Percentiles rank a stretch among this genome's conserved stretches.
Evolutionary conservation across 2,113 vertebrate species (phyloP).

Genomic region (Sisor rabdophorus): DNA sequence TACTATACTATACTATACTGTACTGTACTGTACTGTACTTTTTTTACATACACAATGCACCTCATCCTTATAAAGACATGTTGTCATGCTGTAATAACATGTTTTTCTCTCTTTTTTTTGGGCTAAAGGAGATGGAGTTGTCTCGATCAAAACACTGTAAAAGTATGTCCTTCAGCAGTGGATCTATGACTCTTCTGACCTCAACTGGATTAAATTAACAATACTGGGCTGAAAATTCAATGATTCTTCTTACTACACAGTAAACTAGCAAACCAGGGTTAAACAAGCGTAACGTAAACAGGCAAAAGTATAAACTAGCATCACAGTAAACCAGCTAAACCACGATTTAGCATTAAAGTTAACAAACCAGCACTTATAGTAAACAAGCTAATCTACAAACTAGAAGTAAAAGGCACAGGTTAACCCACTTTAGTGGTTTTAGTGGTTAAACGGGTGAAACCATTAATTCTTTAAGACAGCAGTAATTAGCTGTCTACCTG

Average conservation of each 20-base stretch:
- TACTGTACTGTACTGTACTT: too few species aligned
- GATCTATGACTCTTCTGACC: conserved; percentile 58
- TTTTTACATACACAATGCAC: too few species aligned
- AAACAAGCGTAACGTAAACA: too few species aligned
- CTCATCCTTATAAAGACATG: background rate
- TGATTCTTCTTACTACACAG: background rate
- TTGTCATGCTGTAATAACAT: background rate
- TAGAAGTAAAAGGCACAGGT: too few species aligned
- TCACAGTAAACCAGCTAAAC: background rate
- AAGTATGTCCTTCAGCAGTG: conserved; percentile 56
- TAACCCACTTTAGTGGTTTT: too few species aligned
- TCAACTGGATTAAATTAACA: conserved; percentile 16
- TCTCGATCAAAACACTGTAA: conserved; percentile 57
- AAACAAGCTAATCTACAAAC: too few species aligned
- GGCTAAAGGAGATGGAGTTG: conserved; percentile 54
- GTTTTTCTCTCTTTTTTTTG: background rate
- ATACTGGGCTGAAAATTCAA: background rate
- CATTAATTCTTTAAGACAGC: too few species aligned
- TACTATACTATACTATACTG: too few species aligned
- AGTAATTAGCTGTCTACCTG: too few species aligned
- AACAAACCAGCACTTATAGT: background rate
- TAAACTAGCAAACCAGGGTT: too few species aligned
- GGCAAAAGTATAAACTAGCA: background rate
- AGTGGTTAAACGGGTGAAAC: too few species aligned
- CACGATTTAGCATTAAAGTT: background rate